Conservation (phyloP, 1,140 invertebrate species). For the Heliconius hermathena region DNA sequence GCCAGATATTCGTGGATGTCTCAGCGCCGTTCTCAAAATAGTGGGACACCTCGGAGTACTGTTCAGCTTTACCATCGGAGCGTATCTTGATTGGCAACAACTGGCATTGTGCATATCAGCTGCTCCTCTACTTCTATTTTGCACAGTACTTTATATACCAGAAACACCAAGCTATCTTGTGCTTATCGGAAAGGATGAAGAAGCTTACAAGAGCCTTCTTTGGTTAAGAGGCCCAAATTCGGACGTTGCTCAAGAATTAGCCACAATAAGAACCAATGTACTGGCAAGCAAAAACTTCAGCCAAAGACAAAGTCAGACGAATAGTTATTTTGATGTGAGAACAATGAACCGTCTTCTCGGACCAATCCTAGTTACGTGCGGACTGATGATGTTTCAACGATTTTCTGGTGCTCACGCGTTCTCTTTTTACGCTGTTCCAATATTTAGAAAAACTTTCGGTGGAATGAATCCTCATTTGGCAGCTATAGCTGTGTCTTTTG, state of each 20-base stretch:
- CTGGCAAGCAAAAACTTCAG: slow-evolving; percentile 80
- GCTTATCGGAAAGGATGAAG: slow-evolving; percentile 84
- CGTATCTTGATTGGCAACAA: slow-evolving; percentile 92
- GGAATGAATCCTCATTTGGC: slow-evolving; percentile 93
- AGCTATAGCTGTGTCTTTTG: slow-evolving; percentile 90
- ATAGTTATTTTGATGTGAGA: slow-evolving; percentile 71
- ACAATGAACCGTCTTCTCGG: slow-evolving; percentile 80
- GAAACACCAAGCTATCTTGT: slow-evolving; percentile 88
- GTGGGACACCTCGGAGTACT: slow-evolving; percentile 92
- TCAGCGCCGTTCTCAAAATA: slow-evolving; percentile 93
- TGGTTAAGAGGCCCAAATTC: slow-evolving; percentile 90
- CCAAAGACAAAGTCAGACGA: slow-evolving; percentile 74
- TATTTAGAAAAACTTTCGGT: slow-evolving; percentile 90
- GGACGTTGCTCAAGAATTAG: slow-evolving; percentile 88
- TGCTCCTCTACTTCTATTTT: slow-evolving; percentile 84
- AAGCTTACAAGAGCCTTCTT: slow-evolving; percentile 88
- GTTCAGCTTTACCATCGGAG: slow-evolving; percentile 91
- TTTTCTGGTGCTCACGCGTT: slow-evolving; percentile 93
- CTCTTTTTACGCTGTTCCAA: slow-evolving; percentile 92
- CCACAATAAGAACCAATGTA: slow-evolving; percentile 86
- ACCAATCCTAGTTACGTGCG: slow-evolving; percentile 90
- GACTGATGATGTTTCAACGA: slow-evolving; percentile 93
- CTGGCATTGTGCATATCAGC: slow-evolving; percentile 90
- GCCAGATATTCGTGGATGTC: slow-evolving; percentile 91
- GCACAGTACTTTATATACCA: slow-evolving; percentile 84